phyloP scores from a whole-genome alignment of 2,888 invertebrate genomes.

The Acronicta aceris region DNA sequence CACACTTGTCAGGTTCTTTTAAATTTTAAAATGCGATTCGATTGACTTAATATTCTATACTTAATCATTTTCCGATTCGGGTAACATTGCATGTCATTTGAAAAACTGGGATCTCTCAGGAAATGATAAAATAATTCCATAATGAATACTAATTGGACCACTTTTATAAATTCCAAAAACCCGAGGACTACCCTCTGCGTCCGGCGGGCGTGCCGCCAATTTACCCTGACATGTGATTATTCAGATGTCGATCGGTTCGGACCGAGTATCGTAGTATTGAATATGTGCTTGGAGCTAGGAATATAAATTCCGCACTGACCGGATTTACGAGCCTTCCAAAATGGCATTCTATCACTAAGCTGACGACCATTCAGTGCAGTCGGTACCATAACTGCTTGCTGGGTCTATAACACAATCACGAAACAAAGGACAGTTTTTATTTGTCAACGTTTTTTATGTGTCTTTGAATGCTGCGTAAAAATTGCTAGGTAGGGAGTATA shows the following conservation, averaged over 20 bases:
- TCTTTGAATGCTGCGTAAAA: conserved; percentile 1
- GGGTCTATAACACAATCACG: conserved; percentile 12
- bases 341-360: conserved; percentile 41
- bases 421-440: conserved; percentile 16
- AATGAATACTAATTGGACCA: conserved; percentile 47
- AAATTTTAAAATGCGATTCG: too few relatives aligned
- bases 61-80: too few relatives aligned
- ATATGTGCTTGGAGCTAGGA: conserved; percentile 57
- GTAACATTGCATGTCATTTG: too few relatives aligned
- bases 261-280: conserved; percentile 55
- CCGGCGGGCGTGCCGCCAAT: conserved; percentile 43
- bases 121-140: conserved; percentile 38
- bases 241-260: conserved; percentile 59
- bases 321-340: conserved; percentile 58
- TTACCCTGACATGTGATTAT: conserved; percentile 60
- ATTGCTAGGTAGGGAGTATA: background rate
- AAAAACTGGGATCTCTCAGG: conserved; percentile 22
- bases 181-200: conserved; percentile 41
- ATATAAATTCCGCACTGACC: conserved; percentile 58
- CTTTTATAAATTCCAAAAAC: conserved; percentile 37
- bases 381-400: conserved; percentile 21
- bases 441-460: background rate
- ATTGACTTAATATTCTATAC: too few relatives aligned
- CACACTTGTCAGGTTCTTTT: too few relatives aligned
- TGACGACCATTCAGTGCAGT: conserved; percentile 33